Evolutionary conservation across 2,113 vertebrate species (phyloP), one percentile per base, ranked within the genome.

Genomic region (Pterophyllum scalare): DNA sequence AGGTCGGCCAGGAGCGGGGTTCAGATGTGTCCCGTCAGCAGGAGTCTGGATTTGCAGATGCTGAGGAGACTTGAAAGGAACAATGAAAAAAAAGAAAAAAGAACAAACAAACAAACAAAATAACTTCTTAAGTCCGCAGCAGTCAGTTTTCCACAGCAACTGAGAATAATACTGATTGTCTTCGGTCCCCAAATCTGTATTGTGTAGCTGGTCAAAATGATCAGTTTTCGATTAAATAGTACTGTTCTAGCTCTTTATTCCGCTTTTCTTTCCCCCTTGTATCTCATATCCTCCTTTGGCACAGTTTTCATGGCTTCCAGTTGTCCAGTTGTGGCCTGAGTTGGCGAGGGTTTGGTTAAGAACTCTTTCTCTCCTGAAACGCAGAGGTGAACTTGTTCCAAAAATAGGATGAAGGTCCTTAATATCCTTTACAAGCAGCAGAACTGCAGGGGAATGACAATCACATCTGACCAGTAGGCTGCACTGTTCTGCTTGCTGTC

Each of bases 121-220:
- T 52, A 91, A 88, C 78, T 79, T 89, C 93, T 83, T 38, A 59
- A n/a, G 13, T 88, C 46, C 49, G 2, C 12, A 43, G 83, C 28
- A 56, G 24, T n/a, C 31, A 22, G 24, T 79, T 65, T 65, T 58
- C 46, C 49, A 64, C 26, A 79, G 10, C 15, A 60, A 15, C 28
- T 13, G 5, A 8, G 2, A 83, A 85, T 59, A 26, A 22, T 57
- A 20, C 3, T 40, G 1, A 2, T 13, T 70, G 22, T 58, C 46
- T 70, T 76, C 11, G 70, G 6, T 58, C 26, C 57, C 31, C 28
- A 82, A 79, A 75, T 7, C 33, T 26, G 22, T 38, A 20, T 46
- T 28, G 19, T 54, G 8, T 4, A 40, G 28, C 6, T 46, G 1
- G 2, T 79, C 6, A 82, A 59, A 78, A 49, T 20, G 0, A 79